Conservation (phyloP, 2,888 invertebrate species). For the Conchocele bisecta region DNA sequence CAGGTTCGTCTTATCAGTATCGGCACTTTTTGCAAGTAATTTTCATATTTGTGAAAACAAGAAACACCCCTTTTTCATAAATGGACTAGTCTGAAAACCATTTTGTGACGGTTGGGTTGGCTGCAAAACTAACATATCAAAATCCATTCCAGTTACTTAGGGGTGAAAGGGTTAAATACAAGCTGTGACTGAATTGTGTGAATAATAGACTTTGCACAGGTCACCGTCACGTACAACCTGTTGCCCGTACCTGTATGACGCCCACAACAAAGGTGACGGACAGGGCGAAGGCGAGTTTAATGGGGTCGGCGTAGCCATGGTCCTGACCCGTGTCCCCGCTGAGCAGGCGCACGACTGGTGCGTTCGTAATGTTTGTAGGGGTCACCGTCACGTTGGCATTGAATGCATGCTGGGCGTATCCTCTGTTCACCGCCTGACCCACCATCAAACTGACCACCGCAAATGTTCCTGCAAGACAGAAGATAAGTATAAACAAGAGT, state of each 20-base stretch:
- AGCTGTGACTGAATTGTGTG: too few relatives aligned
- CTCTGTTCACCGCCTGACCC: conserved; percentile 88
- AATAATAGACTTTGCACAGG: too few relatives aligned
- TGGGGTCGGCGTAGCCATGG: conserved; percentile 47
- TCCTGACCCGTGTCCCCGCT: conserved; percentile 5
- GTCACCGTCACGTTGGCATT: not conserved
- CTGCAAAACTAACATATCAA: too few relatives aligned
- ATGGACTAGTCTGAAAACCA: too few relatives aligned
- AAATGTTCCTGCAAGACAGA: conserved; percentile 83
- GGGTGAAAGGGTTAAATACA: too few relatives aligned
- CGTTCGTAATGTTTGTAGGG: conserved; percentile 1
- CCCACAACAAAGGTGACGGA: conserved; percentile 90
- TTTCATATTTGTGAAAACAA: too few relatives aligned
- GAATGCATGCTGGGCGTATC: conserved; percentile 44
- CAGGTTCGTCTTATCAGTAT: too few relatives aligned
- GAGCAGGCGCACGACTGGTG: conserved; percentile 17
- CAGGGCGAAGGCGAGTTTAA: conserved; percentile 86
- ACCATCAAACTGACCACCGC: conserved; percentile 96
- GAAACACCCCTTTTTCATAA: too few relatives aligned
- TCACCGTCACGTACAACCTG: too few relatives aligned
- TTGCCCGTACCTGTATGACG: conserved; percentile 76
- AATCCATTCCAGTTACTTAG: too few relatives aligned
- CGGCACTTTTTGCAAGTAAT: too few relatives aligned
- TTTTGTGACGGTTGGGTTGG: too few relatives aligned
- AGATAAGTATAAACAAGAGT: not conserved